Conservation (phyloP, 1,140 invertebrate genomes). For the Magallana ariakensis region DNA sequence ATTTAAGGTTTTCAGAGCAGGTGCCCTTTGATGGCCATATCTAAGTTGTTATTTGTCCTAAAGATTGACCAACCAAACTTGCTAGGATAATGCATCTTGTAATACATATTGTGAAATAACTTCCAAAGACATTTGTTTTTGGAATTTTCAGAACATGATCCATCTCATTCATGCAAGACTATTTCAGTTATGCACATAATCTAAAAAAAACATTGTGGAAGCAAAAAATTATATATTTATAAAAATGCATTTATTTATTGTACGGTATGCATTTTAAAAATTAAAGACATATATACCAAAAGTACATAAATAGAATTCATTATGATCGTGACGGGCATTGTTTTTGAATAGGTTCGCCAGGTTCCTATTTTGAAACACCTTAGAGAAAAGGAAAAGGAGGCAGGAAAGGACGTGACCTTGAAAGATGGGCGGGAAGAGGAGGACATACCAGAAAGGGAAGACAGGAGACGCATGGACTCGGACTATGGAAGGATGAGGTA, state of each 20-base stretch:
- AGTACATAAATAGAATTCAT: neutral
- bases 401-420: conserved; percentile 67
- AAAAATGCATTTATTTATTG: neutral
- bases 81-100: too few species aligned
- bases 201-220: neutral
- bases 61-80: too few species aligned
- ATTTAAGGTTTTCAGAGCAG: too few species aligned
- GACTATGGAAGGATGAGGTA: conserved; percentile 28
- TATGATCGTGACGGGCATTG: neutral
- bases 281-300: neutral
- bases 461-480: conserved; percentile 60
- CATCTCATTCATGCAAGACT: too few species aligned
- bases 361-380: conserved; percentile 69
- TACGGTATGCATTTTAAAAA: neutral
- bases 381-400: conserved; percentile 65
- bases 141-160: too few species aligned
- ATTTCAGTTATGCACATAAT: too few species aligned
- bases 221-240: neutral
- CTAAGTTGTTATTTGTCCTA: too few species aligned
- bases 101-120: too few species aligned
- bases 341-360: conserved; percentile 41
- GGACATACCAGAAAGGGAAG: conserved; percentile 65
- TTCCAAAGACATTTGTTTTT: too few species aligned
- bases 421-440: conserved; percentile 62
- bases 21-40: too few species aligned